Base-by-base conservation (phyloP, 1,140 invertebrate species). In the Aethina tumida region DNA sequence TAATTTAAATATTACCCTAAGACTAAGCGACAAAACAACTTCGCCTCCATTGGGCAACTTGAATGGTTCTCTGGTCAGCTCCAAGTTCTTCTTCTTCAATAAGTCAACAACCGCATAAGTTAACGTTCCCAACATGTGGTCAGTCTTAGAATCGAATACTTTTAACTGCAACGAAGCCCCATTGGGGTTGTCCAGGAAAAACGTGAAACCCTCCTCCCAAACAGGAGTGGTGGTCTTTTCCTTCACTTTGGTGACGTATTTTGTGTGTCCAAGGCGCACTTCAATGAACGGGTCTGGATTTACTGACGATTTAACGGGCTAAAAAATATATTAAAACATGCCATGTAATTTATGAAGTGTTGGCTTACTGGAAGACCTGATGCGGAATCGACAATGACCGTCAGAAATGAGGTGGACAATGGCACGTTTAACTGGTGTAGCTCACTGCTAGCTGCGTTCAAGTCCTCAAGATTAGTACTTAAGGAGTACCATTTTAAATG, bases 311-410 rank as follows among this genome's bases (percentile, higher is more conserved):
- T 80, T 76, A 56, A 44, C 40, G 68, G 30, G 17, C 34, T 30
- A 15, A 24, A 40, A 2, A 30, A 15, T 7, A 17, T 26, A 25
- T 17, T 9, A 27, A 17, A 10, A 17, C n/a, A 14, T 10, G 14
- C 28, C 1, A 36, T 16, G 28, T 36, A 24, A 12, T 20, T 30
- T 44, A 41, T 31, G 15, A 17, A 17, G 20, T 8, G 24, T 20
- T 37, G 43, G 64, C 75, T 45, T 70, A 93, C 88, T 19, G 87
- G 88, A 17, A 96, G 66, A 66, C 90, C 80, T 58, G 79, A 81
- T 9, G 85, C 88, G 5, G 86, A 91, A 66, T 95, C 91, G n/a
- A 96, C 66, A 55, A 81, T 91, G 0, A 95, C 75, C 28, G 80
- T 78, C 0, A 96, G 64, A 13, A 94, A 57, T 1, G 80, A 77